phyloP scores from a whole-genome alignment of 2,113 vertebrate genomes.

The Sapajus apella region DNA sequence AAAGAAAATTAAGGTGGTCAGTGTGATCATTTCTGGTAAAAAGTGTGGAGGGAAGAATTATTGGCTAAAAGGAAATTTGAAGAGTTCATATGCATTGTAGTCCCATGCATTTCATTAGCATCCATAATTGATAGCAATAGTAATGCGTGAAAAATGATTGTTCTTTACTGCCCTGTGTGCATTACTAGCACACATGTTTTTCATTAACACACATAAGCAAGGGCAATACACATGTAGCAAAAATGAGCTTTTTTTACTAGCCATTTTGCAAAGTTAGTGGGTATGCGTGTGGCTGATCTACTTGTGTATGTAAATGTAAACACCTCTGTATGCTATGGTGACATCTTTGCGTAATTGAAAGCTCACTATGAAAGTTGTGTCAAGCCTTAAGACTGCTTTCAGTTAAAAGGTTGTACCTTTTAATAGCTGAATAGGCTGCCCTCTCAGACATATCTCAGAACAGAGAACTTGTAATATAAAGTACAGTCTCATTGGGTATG shows the following conservation, averaged over 20 bases:
- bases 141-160: conserved; percentile 49
- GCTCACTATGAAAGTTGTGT: conserved; percentile 63
- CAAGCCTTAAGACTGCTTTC: conserved; percentile 59
- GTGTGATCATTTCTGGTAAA: neutral
- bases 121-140: conserved; percentile 42
- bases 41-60: neutral
- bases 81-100: neutral
- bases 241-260: conserved; percentile 57
- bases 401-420: conserved; percentile 74
- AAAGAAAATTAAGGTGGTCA: conserved; percentile 31
- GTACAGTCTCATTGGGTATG: conserved; percentile 69
- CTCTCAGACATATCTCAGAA: conserved; percentile 66
- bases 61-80: conserved; percentile 39
- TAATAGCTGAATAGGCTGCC: conserved; percentile 70
- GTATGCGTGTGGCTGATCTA: conserved; percentile 52
- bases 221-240: conserved; percentile 25
- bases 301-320: conserved; percentile 69
- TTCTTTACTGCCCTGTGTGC: conserved; percentile 53
- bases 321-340: conserved; percentile 37
- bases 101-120: conserved; percentile 35
- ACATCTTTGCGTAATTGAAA: conserved; percentile 73
- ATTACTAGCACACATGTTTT: conserved; percentile 55
- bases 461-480: conserved; percentile 70
- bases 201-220: conserved; percentile 56
- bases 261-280: conserved; percentile 48